Conservation (phyloP, 2,888 invertebrate species). For the Aphodius granarius region DNA sequence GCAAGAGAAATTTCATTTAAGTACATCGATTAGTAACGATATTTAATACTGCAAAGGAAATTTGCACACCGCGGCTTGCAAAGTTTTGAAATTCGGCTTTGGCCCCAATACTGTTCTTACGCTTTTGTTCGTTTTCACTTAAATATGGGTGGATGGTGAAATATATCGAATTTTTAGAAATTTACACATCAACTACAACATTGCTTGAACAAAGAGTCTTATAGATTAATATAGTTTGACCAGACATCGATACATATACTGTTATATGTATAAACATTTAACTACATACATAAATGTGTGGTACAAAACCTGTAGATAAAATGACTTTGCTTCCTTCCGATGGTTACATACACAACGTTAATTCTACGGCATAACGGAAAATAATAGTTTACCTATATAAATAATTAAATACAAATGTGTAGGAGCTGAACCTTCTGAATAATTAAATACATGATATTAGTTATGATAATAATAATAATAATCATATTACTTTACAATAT, state of each 20-base stretch:
- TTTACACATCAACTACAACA: conserved; percentile 8
- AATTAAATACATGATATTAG: background rate
- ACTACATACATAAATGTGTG: conserved; percentile 1
- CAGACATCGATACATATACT: conserved; percentile 24
- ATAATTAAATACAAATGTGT: background rate
- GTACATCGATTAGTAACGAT: conserved; percentile 19
- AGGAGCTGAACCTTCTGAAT: background rate
- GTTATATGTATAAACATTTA: conserved; percentile 19
- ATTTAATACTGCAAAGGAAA: conserved; percentile 15
- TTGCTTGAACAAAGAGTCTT: conserved; percentile 1
- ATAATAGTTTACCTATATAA: background rate
- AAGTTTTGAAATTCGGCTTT: conserved; percentile 5
- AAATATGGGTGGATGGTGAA: background rate
- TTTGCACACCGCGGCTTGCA: conserved; percentile 13
- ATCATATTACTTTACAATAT: too few relatives aligned
- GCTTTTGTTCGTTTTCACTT: background rate
- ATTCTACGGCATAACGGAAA: conserved; percentile 1
- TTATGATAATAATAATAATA: background rate
- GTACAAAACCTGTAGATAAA: background rate
- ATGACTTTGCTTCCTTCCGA: background rate
- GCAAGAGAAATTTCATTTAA: conserved; percentile 27
- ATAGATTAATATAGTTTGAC: conserved; percentile 18
- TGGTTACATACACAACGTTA: background rate
- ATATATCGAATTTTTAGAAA: background rate
- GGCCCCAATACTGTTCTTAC: conserved; percentile 11